These are phyloP conservation scores for Diplolepis rosae DNA, from an alignment of 2,888 invertebrate genomes.

Conservation along the genomic window DNA sequence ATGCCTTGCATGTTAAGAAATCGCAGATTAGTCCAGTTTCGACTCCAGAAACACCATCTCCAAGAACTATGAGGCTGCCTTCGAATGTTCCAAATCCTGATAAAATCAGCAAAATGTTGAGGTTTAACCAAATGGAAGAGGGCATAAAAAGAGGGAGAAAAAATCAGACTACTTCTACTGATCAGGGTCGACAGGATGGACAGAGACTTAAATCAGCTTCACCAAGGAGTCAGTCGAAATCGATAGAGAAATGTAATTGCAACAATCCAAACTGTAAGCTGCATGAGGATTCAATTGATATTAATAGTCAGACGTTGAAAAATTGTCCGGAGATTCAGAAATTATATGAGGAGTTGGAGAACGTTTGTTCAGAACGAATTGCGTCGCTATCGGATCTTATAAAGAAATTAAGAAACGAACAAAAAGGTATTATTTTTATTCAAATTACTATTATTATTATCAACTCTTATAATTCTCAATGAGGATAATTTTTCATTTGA, in stretches of 20 bases:
- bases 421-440: slow-evolving; percentile 54
- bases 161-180: neutral
- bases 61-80: slow-evolving; percentile 64
- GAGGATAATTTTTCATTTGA: neutral
- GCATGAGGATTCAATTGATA: slow-evolving; percentile 54
- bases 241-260: slow-evolving; percentile 55
- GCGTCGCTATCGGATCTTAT: slow-evolving; percentile 77
- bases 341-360: slow-evolving; percentile 76
- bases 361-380: slow-evolving; percentile 77
- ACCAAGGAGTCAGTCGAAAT: neutral
- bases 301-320: slow-evolving; percentile 50
- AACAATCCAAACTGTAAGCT: slow-evolving; percentile 61
- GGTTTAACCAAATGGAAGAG: slow-evolving; percentile 32
- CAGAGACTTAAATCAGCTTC: neutral
- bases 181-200: neutral
- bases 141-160: neutral
- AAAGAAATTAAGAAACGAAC: slow-evolving; percentile 77
- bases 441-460: neutral
- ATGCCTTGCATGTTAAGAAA: slow-evolving; percentile 47
- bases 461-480: neutral
- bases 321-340: slow-evolving; percentile 62
- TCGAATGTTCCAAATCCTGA: slow-evolving; percentile 62
- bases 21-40: slow-evolving; percentile 67
- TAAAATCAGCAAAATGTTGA: slow-evolving; percentile 54
- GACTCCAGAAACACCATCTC: slow-evolving; percentile 70